phyloP scores from a whole-genome alignment of 2,797 vertebrate genomes.

The Pogonophryne albipinna region DNA sequence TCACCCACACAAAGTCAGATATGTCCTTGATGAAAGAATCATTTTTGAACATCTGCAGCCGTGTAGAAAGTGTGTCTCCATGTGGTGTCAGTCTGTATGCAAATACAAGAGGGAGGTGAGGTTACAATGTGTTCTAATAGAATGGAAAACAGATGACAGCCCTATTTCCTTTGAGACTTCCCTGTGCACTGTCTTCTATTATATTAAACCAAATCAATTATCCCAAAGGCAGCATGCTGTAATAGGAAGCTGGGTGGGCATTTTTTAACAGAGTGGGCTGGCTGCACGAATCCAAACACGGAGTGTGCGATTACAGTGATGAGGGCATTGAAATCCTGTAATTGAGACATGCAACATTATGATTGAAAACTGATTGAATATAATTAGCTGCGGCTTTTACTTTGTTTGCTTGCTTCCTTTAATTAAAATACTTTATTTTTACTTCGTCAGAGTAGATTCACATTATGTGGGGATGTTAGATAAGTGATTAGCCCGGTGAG shows the following conservation, averaged over 20 bases:
- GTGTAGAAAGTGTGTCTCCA: slow-evolving; percentile 37
- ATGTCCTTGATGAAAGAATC: slow-evolving; percentile 26
- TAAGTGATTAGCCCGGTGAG: slow-evolving; percentile 69
- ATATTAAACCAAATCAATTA: slow-evolving; percentile 79
- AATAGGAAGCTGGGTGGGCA: slow-evolving; percentile 67
- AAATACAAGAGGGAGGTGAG: slow-evolving; percentile 70
- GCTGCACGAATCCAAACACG: slow-evolving; percentile 51
- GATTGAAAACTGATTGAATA: slow-evolving; percentile 78
- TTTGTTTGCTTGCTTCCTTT: slow-evolving; percentile 77
- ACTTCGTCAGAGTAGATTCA: slow-evolving; percentile 54
- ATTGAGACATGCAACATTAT: slow-evolving; percentile 77
- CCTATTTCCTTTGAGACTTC: slow-evolving; percentile 72
- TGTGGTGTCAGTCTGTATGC: slow-evolving; percentile 55
- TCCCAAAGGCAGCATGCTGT: slow-evolving; percentile 57
- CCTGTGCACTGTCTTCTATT: slow-evolving; percentile 66
- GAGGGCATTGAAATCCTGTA: slow-evolving; percentile 73
- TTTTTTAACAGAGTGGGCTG: slow-evolving; percentile 57
- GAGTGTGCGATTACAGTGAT: slow-evolving; percentile 55
- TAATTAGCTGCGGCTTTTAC: slow-evolving; percentile 75
- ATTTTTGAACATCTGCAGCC: slow-evolving; percentile 36
- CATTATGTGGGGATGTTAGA: slow-evolving; percentile 62
- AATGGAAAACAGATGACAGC: slow-evolving; percentile 66
- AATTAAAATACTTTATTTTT: slow-evolving; percentile 71
- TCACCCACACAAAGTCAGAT: slow-evolving; percentile 52
- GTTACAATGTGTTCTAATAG: slow-evolving; percentile 62